A percentile compares a stretch with the other conserved stretches of the same genome.
Conservation (phyloP, 2,888 invertebrate species). For the Andrena dorsata region DNA sequence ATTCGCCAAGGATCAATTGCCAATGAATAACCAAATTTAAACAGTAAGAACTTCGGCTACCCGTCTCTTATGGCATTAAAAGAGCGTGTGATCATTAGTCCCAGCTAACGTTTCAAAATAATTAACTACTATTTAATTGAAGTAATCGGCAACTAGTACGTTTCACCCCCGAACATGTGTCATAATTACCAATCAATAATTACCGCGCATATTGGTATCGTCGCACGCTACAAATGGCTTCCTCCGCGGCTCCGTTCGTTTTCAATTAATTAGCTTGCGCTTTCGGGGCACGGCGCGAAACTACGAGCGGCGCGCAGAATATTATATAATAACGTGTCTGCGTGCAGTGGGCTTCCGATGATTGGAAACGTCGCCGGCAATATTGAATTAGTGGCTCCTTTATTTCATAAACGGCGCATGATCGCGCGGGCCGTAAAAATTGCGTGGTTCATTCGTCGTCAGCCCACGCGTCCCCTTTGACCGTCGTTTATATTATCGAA, state of each 20-base stretch:
- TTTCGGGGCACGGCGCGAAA: neutral
- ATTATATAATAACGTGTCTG: conserved; percentile 4
- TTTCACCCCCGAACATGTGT: neutral
- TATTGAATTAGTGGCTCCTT: neutral
- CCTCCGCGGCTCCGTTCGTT: neutral
- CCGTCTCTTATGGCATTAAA: neutral
- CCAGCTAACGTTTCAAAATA: neutral
- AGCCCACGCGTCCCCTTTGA: neutral
- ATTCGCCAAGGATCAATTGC: neutral
- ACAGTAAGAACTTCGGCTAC: neutral
- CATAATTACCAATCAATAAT: conserved; percentile 15
- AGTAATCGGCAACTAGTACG: conserved; percentile 1
- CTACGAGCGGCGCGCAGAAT: neutral
- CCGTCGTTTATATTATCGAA: neutral
- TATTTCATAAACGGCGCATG: neutral
- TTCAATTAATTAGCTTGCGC: neutral
- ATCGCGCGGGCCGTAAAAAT: neutral
- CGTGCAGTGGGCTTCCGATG: neutral
- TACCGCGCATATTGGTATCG: neutral
- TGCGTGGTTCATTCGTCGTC: no score
- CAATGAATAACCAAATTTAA: neutral
- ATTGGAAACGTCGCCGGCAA: conserved; percentile 14
- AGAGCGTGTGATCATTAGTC: neutral
- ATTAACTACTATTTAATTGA: neutral
- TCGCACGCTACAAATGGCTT: neutral